A percentile compares a stretch with the other conserved stretches of the same genome.
phyloP scores from a whole-genome alignment of 2,888 invertebrate genomes.

The Megalurothrips usitatus region DNA sequence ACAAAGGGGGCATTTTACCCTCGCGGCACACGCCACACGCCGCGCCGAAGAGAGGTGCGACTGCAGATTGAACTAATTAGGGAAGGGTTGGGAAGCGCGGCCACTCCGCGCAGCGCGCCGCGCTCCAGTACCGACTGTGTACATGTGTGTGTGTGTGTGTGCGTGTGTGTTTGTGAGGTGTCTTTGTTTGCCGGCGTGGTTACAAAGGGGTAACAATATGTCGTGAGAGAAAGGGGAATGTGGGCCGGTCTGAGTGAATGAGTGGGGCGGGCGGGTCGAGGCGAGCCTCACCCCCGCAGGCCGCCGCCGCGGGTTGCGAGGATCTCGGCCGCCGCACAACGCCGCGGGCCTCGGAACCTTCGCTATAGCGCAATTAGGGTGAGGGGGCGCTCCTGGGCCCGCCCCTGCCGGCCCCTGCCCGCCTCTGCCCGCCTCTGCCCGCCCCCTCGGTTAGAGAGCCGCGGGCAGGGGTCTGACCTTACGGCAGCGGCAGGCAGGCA shows the following conservation, averaged over 20 bases:
- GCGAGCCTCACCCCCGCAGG: not conserved
- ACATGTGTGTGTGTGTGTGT: not conserved
- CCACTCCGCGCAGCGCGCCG: not conserved
- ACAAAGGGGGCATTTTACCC: not conserved
- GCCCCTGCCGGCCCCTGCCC: not conserved
- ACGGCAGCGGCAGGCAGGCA: not conserved
- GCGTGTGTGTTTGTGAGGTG: not conserved
- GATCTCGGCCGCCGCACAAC: no score
- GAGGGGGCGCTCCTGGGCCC: not conserved
- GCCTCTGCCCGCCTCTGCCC: not conserved
- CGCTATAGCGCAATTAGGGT: not conserved
- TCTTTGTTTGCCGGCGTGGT: not conserved
- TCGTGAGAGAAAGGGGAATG: not conserved
- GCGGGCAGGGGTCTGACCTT: not conserved
- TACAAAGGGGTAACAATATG: not conserved
- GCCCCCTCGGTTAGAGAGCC: not conserved
- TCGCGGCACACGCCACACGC: no score
- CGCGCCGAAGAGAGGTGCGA: no score
- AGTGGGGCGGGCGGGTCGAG: not conserved
- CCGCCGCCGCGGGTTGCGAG: no score
- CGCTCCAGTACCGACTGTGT: not conserved
- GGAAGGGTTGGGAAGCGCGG: no score
- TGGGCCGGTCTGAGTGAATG: not conserved
- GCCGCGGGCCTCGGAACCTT: not conserved
- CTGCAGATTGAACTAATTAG: no score